A percentile compares a stretch with the other conserved stretches of the same genome.
Conservation (phyloP, 92 coral and sea anemone genomes). For the Palythoa caribaeorum region DNA sequence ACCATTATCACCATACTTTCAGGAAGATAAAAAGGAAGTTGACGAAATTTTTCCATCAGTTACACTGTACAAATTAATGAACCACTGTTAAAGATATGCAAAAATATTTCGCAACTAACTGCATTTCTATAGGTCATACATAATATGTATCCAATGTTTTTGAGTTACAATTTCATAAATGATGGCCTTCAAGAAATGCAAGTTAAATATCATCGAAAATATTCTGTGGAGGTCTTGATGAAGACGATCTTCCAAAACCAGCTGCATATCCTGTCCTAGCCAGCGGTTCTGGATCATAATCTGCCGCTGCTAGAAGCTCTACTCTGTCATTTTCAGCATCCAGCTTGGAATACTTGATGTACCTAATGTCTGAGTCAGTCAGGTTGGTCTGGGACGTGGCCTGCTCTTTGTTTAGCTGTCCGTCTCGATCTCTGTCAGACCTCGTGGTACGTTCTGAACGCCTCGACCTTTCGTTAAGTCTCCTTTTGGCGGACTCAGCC, state of each 20-base stretch:
- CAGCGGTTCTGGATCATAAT: constrained; percentile 76
- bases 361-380: constrained; percentile 75
- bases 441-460: constrained; percentile 55
- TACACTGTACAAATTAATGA: no score
- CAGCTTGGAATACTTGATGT: constrained; percentile 80
- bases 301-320: constrained; percentile 87
- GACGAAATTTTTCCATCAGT: no score
- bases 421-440: constrained; percentile 60
- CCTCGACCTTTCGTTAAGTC: constrained; percentile 51
- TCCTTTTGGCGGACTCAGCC: constrained; percentile 85
- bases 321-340: constrained; percentile 88
- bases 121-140: not conserved
- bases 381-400: constrained; percentile 88
- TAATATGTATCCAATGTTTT: not conserved
- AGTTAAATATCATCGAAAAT: constrained; percentile 94
- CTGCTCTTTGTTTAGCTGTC: constrained; percentile 67
- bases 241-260: constrained; percentile 65
- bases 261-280: constrained; percentile 57
- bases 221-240: constrained; percentile 89
- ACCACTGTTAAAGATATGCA: not conserved
- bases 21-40: no score
- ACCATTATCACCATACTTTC: no score
- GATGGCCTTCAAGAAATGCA: not conserved
- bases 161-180: not conserved
- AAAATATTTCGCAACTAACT: not conserved